These are phyloP conservation scores for Melitaea cinxia DNA, from an alignment of 1,140 invertebrate species.

Conservation along the genomic window DNA sequence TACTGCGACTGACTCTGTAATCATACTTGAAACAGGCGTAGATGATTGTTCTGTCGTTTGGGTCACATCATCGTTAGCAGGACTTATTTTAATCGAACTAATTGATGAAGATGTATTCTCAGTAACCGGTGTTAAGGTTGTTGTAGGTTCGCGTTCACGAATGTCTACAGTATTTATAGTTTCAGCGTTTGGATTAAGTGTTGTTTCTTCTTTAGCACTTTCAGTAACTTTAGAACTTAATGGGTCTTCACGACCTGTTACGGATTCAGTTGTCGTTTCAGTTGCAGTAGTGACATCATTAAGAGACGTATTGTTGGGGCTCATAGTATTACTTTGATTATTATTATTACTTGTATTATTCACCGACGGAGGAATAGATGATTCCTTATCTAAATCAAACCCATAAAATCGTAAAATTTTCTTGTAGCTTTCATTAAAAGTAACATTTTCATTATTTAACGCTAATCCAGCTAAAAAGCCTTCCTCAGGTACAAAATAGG, in stretches of 20 bases:
- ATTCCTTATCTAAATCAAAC: slow-evolving; percentile 84
- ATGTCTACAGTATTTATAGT: slow-evolving; percentile 50
- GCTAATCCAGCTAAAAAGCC: slow-evolving; percentile 90
- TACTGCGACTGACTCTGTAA: slow-evolving; percentile 20
- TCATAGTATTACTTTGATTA: slow-evolving; percentile 17
- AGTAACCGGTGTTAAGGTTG: slow-evolving; percentile 13
- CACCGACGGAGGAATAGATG: slow-evolving; percentile 47
- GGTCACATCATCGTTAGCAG: slow-evolving; percentile 18
- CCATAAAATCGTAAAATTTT: slow-evolving; percentile 89
- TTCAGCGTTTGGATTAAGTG: slow-evolving; percentile 52
- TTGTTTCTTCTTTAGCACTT: slow-evolving; percentile 55
- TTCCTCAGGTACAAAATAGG: slow-evolving; percentile 89
- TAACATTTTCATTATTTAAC: slow-evolving; percentile 88
- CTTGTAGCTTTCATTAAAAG: slow-evolving; percentile 86
- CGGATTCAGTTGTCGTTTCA: slow-evolving; percentile 37
- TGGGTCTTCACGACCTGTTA: slow-evolving; percentile 39
- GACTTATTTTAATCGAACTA: slow-evolving; percentile 6
- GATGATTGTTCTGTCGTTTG: slow-evolving; percentile 3
- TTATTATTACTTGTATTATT: slow-evolving; percentile 25
- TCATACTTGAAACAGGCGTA: not conserved
- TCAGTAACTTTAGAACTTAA: slow-evolving; percentile 26
- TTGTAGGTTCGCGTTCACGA: slow-evolving; percentile 39
- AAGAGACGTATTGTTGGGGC: slow-evolving; percentile 11
- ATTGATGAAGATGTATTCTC: slow-evolving; percentile 1
- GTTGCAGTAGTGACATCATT: slow-evolving; percentile 22